Percentiles rank a stretch among this genome's conserved stretches.
Conservation (phyloP, 1,140 invertebrate genomes). For the Portunus trituberculatus region DNA sequence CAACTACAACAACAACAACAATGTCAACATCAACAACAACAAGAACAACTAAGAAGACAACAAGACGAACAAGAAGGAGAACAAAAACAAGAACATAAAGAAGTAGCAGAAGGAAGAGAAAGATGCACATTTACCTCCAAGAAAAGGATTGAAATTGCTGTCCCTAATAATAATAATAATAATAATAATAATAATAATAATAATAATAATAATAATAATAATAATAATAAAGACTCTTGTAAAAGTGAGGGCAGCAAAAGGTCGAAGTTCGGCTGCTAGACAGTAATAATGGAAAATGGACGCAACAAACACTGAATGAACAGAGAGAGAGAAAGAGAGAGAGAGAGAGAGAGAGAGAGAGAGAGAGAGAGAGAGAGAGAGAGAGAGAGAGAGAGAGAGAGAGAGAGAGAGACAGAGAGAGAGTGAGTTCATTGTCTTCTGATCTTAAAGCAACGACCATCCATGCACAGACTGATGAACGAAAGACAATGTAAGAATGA, state of each 20-base stretch:
- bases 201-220: slow-evolving; percentile 14
- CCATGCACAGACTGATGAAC: no score
- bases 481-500: not conserved
- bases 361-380: not conserved
- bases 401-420: no score
- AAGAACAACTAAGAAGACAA: no score
- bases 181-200: slow-evolving; percentile 28
- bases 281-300: not conserved
- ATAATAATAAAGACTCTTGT: not conserved
- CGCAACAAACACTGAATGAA: not conserved
- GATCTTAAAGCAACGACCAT: no score
- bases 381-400: no score
- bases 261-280: no score
- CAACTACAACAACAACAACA: no score
- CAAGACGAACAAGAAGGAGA: not conserved
- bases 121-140: no score
- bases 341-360: no score
- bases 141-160: not conserved
- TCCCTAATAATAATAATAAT: slow-evolving; percentile 7
- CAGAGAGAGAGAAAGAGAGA: not conserved
- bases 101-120: not conserved
- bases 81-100: not conserved
- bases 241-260: not conserved
- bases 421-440: no score
- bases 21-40: no score